Percentiles rank a stretch among this genome's conserved stretches.
phyloP scores from a whole-genome alignment of 1,140 invertebrate species.

The Pygmarrhopalites habei region DNA sequence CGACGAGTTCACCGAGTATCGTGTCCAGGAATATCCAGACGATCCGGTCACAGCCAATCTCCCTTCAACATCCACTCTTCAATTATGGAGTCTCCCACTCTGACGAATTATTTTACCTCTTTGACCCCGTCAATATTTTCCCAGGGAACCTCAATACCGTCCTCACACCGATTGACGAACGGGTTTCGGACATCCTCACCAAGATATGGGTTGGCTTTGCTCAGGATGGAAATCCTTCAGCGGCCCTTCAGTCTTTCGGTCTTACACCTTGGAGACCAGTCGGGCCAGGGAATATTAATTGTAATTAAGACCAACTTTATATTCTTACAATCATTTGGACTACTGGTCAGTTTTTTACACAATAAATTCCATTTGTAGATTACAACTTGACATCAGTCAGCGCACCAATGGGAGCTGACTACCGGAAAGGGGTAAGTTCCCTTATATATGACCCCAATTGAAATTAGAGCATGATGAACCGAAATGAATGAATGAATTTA shows the following conservation, averaged over 20 bases:
- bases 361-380: too few species aligned
- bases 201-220: conserved; percentile 25
- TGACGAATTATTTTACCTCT: conserved; percentile 33
- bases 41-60: conserved; percentile 12
- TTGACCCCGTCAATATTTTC: conserved; percentile 20
- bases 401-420: conserved; percentile 29
- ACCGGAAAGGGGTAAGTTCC: conserved; percentile 28
- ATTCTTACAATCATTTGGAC: too few species aligned
- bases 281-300: conserved; percentile 23
- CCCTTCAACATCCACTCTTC: conserved; percentile 31
- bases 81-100: conserved; percentile 23
- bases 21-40: background rate
- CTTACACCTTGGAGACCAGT: conserved; percentile 25
- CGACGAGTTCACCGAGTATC: conserved; percentile 20
- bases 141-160: conserved; percentile 1
- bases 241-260: background rate
- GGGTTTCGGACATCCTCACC: conserved; percentile 18
- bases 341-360: too few species aligned
- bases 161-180: conserved; percentile 16
- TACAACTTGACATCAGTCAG: conserved; percentile 29
- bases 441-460: too few species aligned
- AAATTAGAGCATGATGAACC: too few species aligned
- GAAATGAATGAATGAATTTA: too few species aligned
- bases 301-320: too few species aligned
- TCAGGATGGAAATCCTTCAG: conserved; percentile 9